phyloP scores from a whole-genome alignment of 2,797 vertebrate species.

The Acanthornis magna region DNA sequence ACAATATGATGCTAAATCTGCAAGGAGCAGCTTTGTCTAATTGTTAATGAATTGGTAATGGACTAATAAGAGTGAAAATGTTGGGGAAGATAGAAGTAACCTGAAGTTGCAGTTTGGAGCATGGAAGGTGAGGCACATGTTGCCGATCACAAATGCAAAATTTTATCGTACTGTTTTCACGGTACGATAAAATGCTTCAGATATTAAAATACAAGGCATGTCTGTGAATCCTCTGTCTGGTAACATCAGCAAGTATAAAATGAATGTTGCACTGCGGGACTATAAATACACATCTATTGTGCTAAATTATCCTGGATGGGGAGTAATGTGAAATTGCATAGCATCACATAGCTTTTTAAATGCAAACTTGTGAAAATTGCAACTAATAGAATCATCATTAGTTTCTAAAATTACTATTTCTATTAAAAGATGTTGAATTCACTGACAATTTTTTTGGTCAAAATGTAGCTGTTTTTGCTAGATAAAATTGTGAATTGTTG shows the following conservation, averaged over 20 bases:
- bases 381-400: not conserved
- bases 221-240: not conserved
- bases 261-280: not conserved
- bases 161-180: not conserved
- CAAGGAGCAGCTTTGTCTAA: not conserved
- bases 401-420: not conserved
- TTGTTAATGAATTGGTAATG: not conserved
- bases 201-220: not conserved
- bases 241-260: not conserved
- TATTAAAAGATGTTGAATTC: not conserved
- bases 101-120: not conserved
- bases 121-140: not conserved
- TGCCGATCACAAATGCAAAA: not conserved
- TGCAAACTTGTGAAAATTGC: not conserved
- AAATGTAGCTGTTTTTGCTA: not conserved
- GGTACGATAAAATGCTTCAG: not conserved
- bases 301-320: not conserved
- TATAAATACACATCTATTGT: not conserved
- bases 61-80: not conserved
- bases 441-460: not conserved
- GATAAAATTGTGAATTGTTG: not conserved
- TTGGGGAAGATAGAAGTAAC: not conserved
- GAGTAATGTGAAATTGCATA: not conserved
- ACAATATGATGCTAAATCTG: not conserved
- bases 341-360: not conserved